These are phyloP conservation scores for Colletes gigas DNA, from an alignment of 1,140 invertebrate genomes.

Conservation along the genomic window DNA sequence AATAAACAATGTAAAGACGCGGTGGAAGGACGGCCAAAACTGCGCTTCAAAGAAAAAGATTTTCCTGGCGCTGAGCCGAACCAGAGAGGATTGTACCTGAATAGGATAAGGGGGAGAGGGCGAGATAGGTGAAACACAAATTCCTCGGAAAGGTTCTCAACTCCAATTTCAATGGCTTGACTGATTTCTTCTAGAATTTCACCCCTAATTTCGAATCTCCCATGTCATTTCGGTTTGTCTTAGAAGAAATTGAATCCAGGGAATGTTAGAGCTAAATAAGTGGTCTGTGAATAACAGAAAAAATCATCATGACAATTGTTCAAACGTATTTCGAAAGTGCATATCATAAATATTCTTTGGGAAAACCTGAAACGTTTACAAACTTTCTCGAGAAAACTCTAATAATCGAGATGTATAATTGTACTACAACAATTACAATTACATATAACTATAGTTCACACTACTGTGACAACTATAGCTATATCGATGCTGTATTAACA, in stretches of 20 bases:
- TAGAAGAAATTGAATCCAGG: background rate
- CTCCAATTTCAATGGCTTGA: background rate
- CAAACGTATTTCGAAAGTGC: too few relatives aligned
- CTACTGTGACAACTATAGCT: too few relatives aligned
- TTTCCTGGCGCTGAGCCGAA: slow-evolving; percentile 44
- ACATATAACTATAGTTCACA: too few relatives aligned
- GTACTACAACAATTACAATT: too few relatives aligned
- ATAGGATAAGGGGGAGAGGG: background rate
- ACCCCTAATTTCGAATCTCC: background rate
- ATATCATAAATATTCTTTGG: too few relatives aligned
- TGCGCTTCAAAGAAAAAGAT: slow-evolving; percentile 59
- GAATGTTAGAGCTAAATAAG: background rate
- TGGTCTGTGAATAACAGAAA: background rate
- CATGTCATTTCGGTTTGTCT: background rate
- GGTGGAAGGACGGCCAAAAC: slow-evolving; percentile 22
- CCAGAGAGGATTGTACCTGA: slow-evolving; percentile 1
- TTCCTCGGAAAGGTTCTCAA: slow-evolving; percentile 55
- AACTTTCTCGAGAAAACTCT: too few relatives aligned
- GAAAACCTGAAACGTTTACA: too few relatives aligned
- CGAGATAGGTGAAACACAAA: slow-evolving; percentile 43
- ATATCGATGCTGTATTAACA: too few relatives aligned
- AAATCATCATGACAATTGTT: background rate
- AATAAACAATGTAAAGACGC: slow-evolving; percentile 25
- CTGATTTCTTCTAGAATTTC: slow-evolving; percentile 6
- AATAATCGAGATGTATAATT: too few relatives aligned